These are phyloP conservation scores for Notodonta ziczac DNA, from an alignment of 2,888 invertebrate species.

Conservation along the genomic window DNA sequence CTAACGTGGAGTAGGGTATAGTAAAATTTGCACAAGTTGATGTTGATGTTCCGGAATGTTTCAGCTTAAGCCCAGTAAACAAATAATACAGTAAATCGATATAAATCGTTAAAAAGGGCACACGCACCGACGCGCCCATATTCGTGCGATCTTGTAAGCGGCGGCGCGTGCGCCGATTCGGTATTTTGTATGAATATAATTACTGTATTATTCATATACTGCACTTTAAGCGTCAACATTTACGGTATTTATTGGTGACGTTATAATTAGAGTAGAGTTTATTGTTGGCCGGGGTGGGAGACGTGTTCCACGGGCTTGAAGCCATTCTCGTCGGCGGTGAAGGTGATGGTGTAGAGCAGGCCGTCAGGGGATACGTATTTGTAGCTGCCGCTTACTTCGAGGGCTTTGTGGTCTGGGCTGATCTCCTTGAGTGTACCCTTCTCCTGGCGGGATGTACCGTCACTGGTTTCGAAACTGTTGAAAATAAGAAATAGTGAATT, in stretches of 20 bases:
- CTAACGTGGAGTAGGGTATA: not conserved
- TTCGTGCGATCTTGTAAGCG: no score
- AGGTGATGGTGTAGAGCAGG: conserved; percentile 69
- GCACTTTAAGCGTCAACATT: not conserved
- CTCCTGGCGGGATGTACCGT: conserved; percentile 66
- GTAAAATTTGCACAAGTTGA: not conserved
- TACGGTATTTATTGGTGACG: not conserved
- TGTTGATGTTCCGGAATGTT: not conserved
- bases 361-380: conserved; percentile 73
- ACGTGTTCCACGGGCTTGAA: conserved; percentile 64
- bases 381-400: conserved; percentile 71
- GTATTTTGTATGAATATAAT: not conserved
- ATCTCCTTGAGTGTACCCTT: conserved; percentile 69
- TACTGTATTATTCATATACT: not conserved
- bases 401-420: conserved; percentile 63
- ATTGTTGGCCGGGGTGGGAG: conserved; percentile 35
- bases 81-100: not conserved
- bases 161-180: not conserved
- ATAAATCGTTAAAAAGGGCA: not conserved
- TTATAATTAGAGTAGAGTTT: conserved; percentile 4
- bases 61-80: not conserved
- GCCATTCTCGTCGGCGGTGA: conserved; percentile 80
- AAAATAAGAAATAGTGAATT: not conserved
- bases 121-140: no score
- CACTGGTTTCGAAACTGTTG: conserved; percentile 19